phyloP scores from a whole-genome alignment of 1,140 invertebrate genomes.

The Agrilus planipennis region DNA sequence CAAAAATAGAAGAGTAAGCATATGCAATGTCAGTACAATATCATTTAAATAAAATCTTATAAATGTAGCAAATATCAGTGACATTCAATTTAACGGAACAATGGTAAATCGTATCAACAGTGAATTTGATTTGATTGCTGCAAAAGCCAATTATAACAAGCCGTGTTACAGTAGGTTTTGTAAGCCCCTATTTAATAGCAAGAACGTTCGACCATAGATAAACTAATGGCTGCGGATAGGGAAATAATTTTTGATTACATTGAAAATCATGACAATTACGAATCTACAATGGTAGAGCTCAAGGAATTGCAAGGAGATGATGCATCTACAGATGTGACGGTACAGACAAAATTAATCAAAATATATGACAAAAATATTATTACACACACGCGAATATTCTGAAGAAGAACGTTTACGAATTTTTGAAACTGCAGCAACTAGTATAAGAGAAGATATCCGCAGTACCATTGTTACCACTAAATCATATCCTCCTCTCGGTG shows the following conservation, averaged over 20 bases:
- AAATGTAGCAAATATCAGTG: too few relatives aligned
- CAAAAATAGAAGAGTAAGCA: too few relatives aligned
- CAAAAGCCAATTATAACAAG: slow-evolving; percentile 28
- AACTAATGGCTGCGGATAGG: slow-evolving; percentile 27
- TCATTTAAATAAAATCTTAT: too few relatives aligned
- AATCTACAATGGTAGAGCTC: slow-evolving; percentile 1
- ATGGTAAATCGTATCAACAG: slow-evolving; percentile 25
- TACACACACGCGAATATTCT: slow-evolving; percentile 21
- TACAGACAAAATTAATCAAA: slow-evolving; percentile 24
- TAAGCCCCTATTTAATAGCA: slow-evolving; percentile 18
- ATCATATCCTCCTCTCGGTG: slow-evolving; percentile 2
- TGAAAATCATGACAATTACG: slow-evolving; percentile 27
- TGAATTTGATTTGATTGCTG: slow-evolving; percentile 27
- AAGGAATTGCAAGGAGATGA: slow-evolving; percentile 1
- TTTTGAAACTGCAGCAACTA: slow-evolving; percentile 7
- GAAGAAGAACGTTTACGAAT: neutral
- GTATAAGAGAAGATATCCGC: slow-evolving; percentile 6
- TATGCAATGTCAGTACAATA: too few relatives aligned
- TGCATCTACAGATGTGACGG: slow-evolving; percentile 23
- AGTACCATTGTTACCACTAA: neutral
- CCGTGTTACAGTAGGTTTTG: slow-evolving; percentile 28
- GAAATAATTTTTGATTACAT: slow-evolving; percentile 28
- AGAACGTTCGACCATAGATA: slow-evolving; percentile 17
- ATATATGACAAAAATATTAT: slow-evolving; percentile 25
- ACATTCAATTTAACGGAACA: slow-evolving; percentile 25